Evolutionary conservation across 2,113 vertebrate genomes (phyloP).

Genomic region (Aptenodytes patagonicus): DNA sequence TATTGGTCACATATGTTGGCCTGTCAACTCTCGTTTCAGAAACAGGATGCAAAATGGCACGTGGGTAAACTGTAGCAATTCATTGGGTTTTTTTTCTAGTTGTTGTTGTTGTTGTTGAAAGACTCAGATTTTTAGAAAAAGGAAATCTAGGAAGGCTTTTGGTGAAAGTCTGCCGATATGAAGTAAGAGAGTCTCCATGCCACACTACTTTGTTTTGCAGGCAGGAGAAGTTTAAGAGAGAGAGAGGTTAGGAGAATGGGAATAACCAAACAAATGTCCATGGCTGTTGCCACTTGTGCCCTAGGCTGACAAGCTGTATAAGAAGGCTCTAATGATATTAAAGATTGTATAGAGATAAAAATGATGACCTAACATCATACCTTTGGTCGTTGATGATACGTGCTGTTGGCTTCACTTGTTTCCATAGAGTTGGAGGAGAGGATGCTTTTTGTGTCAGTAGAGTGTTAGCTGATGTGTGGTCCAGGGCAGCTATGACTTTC

Average conservation of each 20-base stretch:
- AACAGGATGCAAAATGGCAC: not conserved
- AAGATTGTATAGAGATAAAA: not conserved
- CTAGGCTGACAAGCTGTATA: not conserved
- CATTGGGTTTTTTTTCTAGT: not conserved
- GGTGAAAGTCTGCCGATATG: not conserved
- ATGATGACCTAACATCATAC: not conserved
- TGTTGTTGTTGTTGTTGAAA: not conserved
- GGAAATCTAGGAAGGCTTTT: not conserved
- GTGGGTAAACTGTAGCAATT: not conserved
- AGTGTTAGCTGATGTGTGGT: not conserved
- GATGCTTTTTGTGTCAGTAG: not conserved
- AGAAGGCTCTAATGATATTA: not conserved
- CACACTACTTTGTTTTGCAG: not conserved
- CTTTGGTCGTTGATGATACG: not conserved
- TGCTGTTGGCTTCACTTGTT: not conserved
- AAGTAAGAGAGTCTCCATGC: not conserved
- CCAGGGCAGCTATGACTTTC: not conserved
- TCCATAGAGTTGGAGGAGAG: not conserved
- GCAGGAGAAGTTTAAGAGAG: not conserved
- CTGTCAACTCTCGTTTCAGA: conserved; percentile 9
- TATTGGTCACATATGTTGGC: conserved; percentile 34
- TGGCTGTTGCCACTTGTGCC: not conserved
- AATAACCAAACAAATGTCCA: not conserved
- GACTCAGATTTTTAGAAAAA: not conserved
- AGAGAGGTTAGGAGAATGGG: not conserved